Percentiles rank a stretch among this genome's conserved stretches.
Conservation (phyloP, 2,797 vertebrate genomes). For the Channa striata region DNA sequence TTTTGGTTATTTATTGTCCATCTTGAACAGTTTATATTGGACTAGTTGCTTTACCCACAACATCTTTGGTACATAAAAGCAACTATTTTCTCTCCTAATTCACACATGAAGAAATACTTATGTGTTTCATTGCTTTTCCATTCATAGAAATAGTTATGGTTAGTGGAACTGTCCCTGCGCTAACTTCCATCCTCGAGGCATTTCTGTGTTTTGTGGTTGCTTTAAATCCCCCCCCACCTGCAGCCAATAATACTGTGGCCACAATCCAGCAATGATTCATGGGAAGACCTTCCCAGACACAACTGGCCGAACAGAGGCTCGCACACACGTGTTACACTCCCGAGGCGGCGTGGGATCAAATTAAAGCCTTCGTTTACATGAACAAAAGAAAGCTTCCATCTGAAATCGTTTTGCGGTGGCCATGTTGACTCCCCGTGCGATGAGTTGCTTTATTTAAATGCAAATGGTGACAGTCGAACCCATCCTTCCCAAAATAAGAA, state of each 20-base stretch:
- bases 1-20: slow-evolving; percentile 21
- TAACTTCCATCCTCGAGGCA: not conserved
- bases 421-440: not conserved
- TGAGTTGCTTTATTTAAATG: slow-evolving; percentile 1
- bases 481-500: not conserved
- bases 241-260: slow-evolving; percentile 54
- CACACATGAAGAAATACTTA: slow-evolving; percentile 27
- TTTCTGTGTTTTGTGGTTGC: slow-evolving; percentile 28
- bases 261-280: slow-evolving; percentile 54
- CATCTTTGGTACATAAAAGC: slow-evolving; percentile 47
- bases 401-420: slow-evolving; percentile 19
- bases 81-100: slow-evolving; percentile 37
- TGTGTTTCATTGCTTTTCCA: slow-evolving; percentile 32
- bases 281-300: slow-evolving; percentile 47
- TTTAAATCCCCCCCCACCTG: slow-evolving; percentile 60
- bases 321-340: slow-evolving; percentile 1
- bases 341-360: slow-evolving; percentile 22
- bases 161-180: slow-evolving; percentile 7
- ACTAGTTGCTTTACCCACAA: slow-evolving; percentile 22
- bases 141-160: slow-evolving; percentile 49
- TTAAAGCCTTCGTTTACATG: slow-evolving; percentile 12
- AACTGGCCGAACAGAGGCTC: slow-evolving; percentile 36
- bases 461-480: not conserved
- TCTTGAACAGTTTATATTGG: slow-evolving; percentile 46
- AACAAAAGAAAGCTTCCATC: slow-evolving; percentile 2